Evolutionary conservation across 2,797 vertebrate genomes (phyloP).

Genomic region (Brotula barbata): DNA sequence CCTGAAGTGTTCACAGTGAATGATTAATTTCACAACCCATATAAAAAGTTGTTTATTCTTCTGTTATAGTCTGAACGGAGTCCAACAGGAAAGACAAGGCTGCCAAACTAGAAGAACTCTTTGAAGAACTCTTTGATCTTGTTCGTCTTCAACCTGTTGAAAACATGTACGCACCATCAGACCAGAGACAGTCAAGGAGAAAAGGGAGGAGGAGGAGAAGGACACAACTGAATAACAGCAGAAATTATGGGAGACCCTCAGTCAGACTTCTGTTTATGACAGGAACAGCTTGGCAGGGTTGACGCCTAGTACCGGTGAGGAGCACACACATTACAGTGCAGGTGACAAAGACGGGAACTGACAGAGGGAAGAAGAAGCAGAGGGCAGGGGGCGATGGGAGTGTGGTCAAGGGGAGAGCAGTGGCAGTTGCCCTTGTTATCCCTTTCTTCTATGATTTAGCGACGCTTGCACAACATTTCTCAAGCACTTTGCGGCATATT

Average conservation of each 20-base stretch:
- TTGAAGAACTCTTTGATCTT: constrained; percentile 25
- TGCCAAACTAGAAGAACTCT: constrained; percentile 12
- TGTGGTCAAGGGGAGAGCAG: constrained; percentile 59
- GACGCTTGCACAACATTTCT: constrained; percentile 37
- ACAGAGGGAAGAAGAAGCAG: constrained; percentile 57
- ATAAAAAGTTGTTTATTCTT: background rate
- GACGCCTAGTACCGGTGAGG: constrained; percentile 51
- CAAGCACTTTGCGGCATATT: constrained; percentile 22
- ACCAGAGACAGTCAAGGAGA: constrained; percentile 11
- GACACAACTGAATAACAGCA: constrained; percentile 22
- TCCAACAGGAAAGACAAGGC: constrained; percentile 31
- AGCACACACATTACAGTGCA: constrained; percentile 58
- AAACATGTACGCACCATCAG: constrained; percentile 38
- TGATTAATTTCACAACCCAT: too few species aligned
- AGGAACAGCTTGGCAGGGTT: constrained; percentile 58
- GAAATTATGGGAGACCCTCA: constrained; percentile 56
- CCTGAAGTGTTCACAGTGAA: too few species aligned
- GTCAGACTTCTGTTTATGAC: constrained; percentile 53
- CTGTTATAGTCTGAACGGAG: background rate
- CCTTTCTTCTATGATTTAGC: constrained; percentile 35
- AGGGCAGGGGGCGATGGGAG: constrained; percentile 50
- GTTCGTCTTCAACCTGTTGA: constrained; percentile 33
- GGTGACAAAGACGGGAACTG: constrained; percentile 71
- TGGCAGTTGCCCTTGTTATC: constrained; percentile 44
- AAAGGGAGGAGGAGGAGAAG: constrained; percentile 11